These are phyloP conservation scores for Gandaritis pyraliata DNA, from an alignment of 2,888 invertebrate species.

Conservation along the genomic window DNA sequence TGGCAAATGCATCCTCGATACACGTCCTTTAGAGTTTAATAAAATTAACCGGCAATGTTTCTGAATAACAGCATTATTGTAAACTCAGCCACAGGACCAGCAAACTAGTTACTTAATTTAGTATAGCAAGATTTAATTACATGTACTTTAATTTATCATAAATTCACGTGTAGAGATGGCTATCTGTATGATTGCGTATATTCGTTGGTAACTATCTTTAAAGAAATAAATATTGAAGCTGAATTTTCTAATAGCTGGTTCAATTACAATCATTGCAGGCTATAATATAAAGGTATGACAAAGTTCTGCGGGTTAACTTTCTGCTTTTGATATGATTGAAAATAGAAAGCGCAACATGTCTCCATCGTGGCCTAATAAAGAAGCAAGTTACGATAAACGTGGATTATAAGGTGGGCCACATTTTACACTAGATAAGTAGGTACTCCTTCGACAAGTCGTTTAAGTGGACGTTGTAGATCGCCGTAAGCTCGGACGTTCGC, in stretches of 20 bases:
- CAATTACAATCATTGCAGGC: conserved; percentile 8
- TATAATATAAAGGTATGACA: not conserved
- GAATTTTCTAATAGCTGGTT: conserved; percentile 9
- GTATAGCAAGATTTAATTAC: conserved; percentile 35
- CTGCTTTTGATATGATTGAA: conserved; percentile 26
- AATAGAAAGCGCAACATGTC: conserved; percentile 27
- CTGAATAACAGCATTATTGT: conserved; percentile 50
- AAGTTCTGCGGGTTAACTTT: conserved; percentile 7
- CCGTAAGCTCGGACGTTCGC: conserved; percentile 65
- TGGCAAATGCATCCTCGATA: conserved; percentile 36
- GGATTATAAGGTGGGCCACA: conserved; percentile 36
- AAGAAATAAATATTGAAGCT: conserved; percentile 3
- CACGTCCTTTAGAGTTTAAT: conserved; percentile 45
- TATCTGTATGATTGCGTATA: conserved; percentile 27
- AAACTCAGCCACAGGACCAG: conserved; percentile 43
- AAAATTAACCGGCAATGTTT: conserved; percentile 51
- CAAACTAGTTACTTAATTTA: conserved; percentile 44
- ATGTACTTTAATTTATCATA: conserved; percentile 26
- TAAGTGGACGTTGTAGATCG: conserved; percentile 54
- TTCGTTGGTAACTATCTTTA: conserved; percentile 18
- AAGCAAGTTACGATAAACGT: conserved; percentile 38
- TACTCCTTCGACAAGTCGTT: conserved; percentile 49
- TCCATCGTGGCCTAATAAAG: conserved; percentile 35
- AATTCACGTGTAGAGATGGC: conserved; percentile 25
- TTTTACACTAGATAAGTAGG: conserved; percentile 45